Evolutionary conservation across 1,140 invertebrate species (phyloP).

Genomic region (Dendroctonus valens): DNA sequence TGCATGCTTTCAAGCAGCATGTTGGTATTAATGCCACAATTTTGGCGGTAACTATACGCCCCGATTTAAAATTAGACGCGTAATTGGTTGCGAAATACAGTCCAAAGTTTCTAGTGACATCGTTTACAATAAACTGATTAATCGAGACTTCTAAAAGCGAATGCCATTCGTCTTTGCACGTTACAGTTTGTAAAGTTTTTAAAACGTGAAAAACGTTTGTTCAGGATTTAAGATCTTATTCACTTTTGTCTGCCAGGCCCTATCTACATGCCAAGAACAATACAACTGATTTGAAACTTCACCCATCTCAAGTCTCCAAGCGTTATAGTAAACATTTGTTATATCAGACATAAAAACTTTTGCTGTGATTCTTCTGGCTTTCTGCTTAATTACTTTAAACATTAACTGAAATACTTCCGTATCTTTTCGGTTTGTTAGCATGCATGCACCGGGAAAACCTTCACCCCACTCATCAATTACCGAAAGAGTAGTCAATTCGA

Average conservation of each 20-base stretch:
- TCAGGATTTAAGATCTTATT: background rate
- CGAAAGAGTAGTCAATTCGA: constrained; percentile 29
- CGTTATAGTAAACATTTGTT: constrained; percentile 20
- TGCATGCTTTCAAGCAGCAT: constrained; percentile 33
- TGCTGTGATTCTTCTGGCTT: constrained; percentile 3
- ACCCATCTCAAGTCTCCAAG: constrained; percentile 15
- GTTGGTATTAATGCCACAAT: constrained; percentile 25
- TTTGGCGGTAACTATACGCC: constrained; percentile 29
- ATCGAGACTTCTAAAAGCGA: constrained; percentile 2
- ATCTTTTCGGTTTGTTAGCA: constrained; percentile 30
- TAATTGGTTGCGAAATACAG: constrained; percentile 15
- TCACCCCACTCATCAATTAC: constrained; percentile 32
- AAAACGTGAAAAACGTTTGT: constrained; percentile 4
- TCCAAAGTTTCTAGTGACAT: background rate
- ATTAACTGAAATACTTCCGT: constrained; percentile 22
- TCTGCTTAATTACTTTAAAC: constrained; percentile 7
- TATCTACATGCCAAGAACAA: constrained; percentile 10
- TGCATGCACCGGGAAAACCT: constrained; percentile 29
- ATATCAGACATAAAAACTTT: constrained; percentile 35
- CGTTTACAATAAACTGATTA: background rate
- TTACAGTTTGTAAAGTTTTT: constrained; percentile 11
- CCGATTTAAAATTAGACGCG: constrained; percentile 7
- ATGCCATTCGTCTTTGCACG: background rate
- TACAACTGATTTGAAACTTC: background rate
- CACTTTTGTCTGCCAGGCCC: constrained; percentile 4